Evolutionary conservation across 2,113 vertebrate genomes (phyloP).

Genomic region (Bubo bubo): DNA sequence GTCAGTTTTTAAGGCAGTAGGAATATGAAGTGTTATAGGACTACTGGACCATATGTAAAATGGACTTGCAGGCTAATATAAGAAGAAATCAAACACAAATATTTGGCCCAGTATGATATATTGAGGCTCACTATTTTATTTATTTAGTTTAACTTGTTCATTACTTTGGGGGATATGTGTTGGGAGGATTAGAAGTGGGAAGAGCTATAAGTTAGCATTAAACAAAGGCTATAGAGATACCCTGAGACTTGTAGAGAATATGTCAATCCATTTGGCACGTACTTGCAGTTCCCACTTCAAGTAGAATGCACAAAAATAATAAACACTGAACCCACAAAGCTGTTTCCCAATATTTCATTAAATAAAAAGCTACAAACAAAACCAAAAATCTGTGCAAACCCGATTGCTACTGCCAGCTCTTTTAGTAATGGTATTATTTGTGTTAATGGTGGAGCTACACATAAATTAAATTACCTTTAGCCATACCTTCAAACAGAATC

Average conservation of each 20-base stretch:
- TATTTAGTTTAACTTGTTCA: background rate
- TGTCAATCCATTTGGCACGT: background rate
- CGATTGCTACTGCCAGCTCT: background rate
- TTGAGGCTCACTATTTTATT: background rate
- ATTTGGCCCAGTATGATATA: background rate
- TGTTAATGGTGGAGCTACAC: background rate
- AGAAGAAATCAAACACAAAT: background rate
- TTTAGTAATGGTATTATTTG: background rate
- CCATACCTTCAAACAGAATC: background rate
- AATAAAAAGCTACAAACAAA: background rate
- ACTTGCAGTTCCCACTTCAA: background rate
- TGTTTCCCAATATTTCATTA: constrained; percentile 1
- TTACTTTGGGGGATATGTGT: background rate
- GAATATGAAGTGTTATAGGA: background rate
- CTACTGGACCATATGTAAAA: background rate
- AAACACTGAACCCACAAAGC: background rate
- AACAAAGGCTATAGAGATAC: background rate
- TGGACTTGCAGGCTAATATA: background rate
- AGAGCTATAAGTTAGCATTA: background rate
- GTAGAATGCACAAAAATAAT: background rate
- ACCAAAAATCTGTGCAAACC: background rate
- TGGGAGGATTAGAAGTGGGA: background rate
- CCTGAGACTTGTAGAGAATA: background rate
- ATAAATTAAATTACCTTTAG: background rate
- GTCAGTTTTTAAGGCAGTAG: background rate